phyloP scores from a whole-genome alignment of 2,113 vertebrate genomes.

The Mustela lutreola region DNA sequence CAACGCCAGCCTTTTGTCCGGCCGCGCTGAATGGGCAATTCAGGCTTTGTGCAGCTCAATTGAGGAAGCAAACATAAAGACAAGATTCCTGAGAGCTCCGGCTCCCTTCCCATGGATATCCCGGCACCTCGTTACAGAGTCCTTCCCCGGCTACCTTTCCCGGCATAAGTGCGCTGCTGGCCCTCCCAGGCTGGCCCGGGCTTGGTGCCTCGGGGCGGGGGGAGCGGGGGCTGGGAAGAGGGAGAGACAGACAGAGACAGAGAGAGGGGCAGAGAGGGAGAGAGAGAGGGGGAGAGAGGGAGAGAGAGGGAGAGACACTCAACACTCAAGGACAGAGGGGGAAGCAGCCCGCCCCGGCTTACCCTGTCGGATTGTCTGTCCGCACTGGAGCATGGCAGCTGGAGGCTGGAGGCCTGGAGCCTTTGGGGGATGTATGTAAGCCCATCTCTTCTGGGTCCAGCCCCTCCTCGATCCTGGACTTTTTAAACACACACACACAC shows the following conservation, averaged over 20 bases:
- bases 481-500: background rate
- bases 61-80: constrained; percentile 99
- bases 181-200: background rate
- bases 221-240: constrained; percentile 45
- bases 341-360: constrained; percentile 85
- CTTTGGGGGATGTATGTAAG: constrained; percentile 31
- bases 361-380: constrained; percentile 87
- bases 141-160: constrained; percentile 90
- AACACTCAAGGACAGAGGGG: constrained; percentile 86
- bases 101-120: constrained; percentile 99
- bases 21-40: constrained; percentile 99
- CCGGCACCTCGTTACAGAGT: constrained; percentile 93
- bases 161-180: constrained; percentile 89
- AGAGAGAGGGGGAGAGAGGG: background rate
- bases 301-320: constrained; percentile 78
- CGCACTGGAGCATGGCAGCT: constrained; percentile 87
- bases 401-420: constrained; percentile 80
- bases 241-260: constrained; percentile 77
- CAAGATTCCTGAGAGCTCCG: constrained; percentile 99
- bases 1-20: constrained; percentile 98
- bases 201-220: constrained; percentile 25
- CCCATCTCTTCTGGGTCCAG: background rate
- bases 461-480: constrained; percentile 24
- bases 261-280: constrained; percentile 12
- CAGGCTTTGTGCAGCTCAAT: constrained; percentile 99